Percentiles rank a stretch among this genome's conserved stretches.
These are phyloP conservation scores for Trinectes maculatus DNA, from an alignment of 2,113 vertebrate genomes.

Conservation along the genomic window DNA sequence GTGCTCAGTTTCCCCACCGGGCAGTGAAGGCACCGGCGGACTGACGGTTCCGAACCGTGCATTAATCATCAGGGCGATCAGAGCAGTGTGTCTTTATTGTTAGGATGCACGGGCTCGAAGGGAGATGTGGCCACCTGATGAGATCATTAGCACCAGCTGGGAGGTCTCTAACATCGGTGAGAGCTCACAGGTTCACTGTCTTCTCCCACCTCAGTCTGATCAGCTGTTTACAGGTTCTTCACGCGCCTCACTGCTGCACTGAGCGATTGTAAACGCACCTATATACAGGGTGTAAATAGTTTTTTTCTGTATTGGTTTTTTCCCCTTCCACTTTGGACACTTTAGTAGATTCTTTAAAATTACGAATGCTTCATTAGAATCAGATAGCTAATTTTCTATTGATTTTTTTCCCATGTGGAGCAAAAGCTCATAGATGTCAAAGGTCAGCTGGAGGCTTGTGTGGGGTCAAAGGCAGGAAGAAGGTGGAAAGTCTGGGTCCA, in stretches of 20 bases:
- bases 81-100: conserved; percentile 1
- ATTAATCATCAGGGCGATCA: neutral
- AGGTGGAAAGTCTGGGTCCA: neutral
- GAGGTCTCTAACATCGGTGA: no score
- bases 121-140: neutral
- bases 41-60: neutral
- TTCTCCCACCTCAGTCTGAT: no score
- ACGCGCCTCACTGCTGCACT: no score
- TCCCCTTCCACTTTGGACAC: neutral
- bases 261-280: no score
- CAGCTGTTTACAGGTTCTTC: no score
- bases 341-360: neutral
- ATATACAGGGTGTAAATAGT: no score
- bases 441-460: conserved; percentile 22
- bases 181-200: no score
- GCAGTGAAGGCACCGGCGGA: conserved; percentile 4
- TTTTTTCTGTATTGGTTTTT: no score
- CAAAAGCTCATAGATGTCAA: conserved; percentile 3
- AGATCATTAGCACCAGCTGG: conserved; percentile 16
- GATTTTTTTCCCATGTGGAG: neutral
- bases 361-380: neutral
- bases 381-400: neutral
- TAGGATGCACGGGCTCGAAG: neutral
- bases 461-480: conserved; percentile 13
- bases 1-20: conserved; percentile 18